Conservation (phyloP, 2,797 vertebrate genomes). For the Coranthus polyacanthus region DNA sequence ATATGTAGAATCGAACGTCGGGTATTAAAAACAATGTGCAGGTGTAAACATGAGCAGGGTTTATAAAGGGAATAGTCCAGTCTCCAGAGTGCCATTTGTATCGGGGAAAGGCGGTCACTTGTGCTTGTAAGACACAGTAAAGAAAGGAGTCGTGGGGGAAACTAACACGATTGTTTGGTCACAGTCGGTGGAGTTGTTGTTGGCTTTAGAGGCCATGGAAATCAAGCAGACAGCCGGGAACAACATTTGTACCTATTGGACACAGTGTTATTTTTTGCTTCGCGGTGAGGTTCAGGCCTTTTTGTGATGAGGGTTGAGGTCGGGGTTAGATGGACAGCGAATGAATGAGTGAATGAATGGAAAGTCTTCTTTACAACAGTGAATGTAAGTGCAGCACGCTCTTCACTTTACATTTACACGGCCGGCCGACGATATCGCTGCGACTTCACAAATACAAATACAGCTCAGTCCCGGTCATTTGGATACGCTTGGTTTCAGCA, state of each 20-base stretch:
- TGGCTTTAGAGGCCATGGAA: slow-evolving; percentile 55
- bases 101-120: slow-evolving; percentile 18
- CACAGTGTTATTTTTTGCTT: slow-evolving; percentile 24
- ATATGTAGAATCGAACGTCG: background rate
- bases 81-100: slow-evolving; percentile 6
- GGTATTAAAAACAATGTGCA: background rate
- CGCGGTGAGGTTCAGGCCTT: slow-evolving; percentile 11
- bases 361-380: slow-evolving; percentile 31
- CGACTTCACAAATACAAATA: no score
- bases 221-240: slow-evolving; percentile 59
- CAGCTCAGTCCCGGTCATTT: no score
- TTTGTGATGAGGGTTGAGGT: slow-evolving; percentile 38
- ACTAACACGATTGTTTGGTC: slow-evolving; percentile 77
- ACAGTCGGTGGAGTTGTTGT: slow-evolving; percentile 64
- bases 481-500: no score
- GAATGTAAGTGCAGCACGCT: slow-evolving; percentile 3
- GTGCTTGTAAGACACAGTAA: slow-evolving; percentile 36
- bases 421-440: background rate
- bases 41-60: slow-evolving; percentile 9
- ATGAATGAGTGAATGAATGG: slow-evolving; percentile 21
- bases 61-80: slow-evolving; percentile 18
- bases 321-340: slow-evolving; percentile 9
- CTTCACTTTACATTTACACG: slow-evolving; percentile 19
- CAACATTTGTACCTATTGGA: slow-evolving; percentile 42
- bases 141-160: slow-evolving; percentile 46